These are phyloP conservation scores for Camelus dromedarius DNA, from an alignment of 2,113 vertebrate species.

Conservation along the genomic window DNA sequence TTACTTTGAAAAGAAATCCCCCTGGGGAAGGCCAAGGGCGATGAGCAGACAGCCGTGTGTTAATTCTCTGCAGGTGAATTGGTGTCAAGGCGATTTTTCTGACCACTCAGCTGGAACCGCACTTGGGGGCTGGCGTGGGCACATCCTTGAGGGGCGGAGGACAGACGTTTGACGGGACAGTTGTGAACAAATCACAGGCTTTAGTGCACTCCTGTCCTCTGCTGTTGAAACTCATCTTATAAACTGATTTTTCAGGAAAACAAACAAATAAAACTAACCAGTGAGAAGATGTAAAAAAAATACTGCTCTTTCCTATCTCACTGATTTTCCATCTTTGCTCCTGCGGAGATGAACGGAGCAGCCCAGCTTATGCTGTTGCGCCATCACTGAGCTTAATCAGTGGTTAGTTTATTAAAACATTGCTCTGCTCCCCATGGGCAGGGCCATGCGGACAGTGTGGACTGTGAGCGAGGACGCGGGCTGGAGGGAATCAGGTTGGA, in stretches of 20 bases:
- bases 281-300: too few relatives aligned
- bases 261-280: not conserved
- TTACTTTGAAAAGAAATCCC: not conserved
- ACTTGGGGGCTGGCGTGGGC: accelerated
- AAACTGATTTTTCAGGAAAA: not conserved
- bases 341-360: conserved; percentile 43
- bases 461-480: not conserved
- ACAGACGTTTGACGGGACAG: not conserved
- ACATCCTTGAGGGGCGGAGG: accelerated
- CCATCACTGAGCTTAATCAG: conserved; percentile 59
- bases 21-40: not conserved
- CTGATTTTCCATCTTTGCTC: conserved; percentile 74
- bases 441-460: not conserved
- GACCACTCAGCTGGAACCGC: accelerated
- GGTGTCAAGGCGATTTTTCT: not conserved
- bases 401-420: not conserved
- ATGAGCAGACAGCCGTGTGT: accelerated
- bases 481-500: not conserved
- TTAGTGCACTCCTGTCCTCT: not conserved
- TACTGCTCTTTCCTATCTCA: not conserved
- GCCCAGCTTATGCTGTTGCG: conserved; percentile 79
- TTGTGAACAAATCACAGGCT: not conserved
- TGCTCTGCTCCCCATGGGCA: not conserved
- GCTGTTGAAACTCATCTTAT: not conserved
- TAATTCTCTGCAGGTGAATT: not conserved